Evolutionary conservation across 2,888 invertebrate genomes (phyloP).

Genomic region (Lochmaea crataegi): DNA sequence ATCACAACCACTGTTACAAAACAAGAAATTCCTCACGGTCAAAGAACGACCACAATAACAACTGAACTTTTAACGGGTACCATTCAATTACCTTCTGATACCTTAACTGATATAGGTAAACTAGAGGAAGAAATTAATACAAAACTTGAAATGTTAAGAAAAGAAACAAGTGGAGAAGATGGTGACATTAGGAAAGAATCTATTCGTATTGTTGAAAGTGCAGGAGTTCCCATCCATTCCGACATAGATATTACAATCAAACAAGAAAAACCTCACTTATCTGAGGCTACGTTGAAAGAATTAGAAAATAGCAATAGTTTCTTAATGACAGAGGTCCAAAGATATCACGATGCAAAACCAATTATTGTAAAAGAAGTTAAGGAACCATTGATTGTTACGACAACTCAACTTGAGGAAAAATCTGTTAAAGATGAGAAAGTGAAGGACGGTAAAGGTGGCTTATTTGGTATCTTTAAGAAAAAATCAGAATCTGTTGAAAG

Average conservation of each 20-base stretch:
- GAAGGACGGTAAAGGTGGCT: constrained; percentile 34
- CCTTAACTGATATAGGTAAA: constrained; percentile 37
- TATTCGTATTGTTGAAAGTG: neutral
- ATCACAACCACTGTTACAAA: constrained; percentile 40
- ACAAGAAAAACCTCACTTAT: constrained; percentile 10
- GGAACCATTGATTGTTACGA: constrained; percentile 1
- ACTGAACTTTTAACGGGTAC: constrained; percentile 43
- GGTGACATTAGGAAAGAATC: neutral
- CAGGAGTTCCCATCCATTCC: too few species aligned
- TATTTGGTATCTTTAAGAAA: constrained; percentile 39
- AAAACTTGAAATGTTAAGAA: constrained; percentile 30
- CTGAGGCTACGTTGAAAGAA: constrained; percentile 39
- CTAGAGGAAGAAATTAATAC: constrained; percentile 43
- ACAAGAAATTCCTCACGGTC: constrained; percentile 42
- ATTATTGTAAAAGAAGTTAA: too few species aligned
- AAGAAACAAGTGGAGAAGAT: neutral
- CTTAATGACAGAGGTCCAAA: constrained; percentile 46
- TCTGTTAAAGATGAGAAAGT: constrained; percentile 26
- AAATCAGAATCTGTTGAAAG: neutral
- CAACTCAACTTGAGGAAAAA: neutral
- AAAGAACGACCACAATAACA: constrained; percentile 44
- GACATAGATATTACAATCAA: constrained; percentile 13
- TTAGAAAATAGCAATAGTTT: constrained; percentile 47
- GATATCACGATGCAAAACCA: constrained; percentile 44
- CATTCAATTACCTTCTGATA: constrained; percentile 33